Percentiles rank a stretch among this genome's conserved stretches.
These are phyloP conservation scores for Ploceus nigricollis DNA, from an alignment of 2,113 vertebrate genomes.

Conservation along the genomic window DNA sequence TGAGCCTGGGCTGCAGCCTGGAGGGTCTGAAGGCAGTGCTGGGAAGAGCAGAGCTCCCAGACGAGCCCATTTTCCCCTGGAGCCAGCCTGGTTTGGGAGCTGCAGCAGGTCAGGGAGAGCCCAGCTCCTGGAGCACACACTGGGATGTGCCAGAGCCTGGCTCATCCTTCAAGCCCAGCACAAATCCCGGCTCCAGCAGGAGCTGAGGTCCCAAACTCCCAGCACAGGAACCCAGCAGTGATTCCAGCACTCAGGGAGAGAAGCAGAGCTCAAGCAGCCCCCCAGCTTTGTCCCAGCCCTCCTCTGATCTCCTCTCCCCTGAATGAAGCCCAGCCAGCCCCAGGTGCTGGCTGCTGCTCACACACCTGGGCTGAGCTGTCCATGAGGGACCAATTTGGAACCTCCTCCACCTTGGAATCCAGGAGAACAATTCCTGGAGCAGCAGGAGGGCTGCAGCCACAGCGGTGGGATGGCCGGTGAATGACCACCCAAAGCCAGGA, in stretches of 20 bases:
- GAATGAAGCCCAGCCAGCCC: rapidly evolving
- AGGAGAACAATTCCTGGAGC: background rate
- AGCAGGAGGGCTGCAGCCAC: background rate
- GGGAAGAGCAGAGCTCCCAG: background rate
- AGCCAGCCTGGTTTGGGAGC: background rate
- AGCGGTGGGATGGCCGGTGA: rapidly evolving
- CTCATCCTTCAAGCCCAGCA: background rate
- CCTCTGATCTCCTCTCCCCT: background rate
- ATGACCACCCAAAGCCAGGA: background rate
- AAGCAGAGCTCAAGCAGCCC: background rate
- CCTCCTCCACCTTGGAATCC: background rate
- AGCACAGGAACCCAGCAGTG: background rate
- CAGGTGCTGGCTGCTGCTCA: background rate
- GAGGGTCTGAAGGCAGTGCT: background rate
- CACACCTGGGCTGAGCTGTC: background rate
- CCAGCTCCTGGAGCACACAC: background rate
- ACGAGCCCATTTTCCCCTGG: rapidly evolving
- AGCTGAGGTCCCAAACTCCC: background rate
- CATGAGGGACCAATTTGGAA: background rate
- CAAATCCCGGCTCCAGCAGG: background rate
- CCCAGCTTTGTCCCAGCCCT: background rate
- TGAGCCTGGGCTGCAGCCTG: background rate
- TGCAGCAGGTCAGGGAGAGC: background rate
- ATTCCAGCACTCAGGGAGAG: background rate
- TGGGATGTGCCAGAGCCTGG: background rate